Evolutionary conservation across 2,113 vertebrate genomes (phyloP), one percentile per base, ranked within the genome.

Genomic region (Oriolus oriolus): DNA sequence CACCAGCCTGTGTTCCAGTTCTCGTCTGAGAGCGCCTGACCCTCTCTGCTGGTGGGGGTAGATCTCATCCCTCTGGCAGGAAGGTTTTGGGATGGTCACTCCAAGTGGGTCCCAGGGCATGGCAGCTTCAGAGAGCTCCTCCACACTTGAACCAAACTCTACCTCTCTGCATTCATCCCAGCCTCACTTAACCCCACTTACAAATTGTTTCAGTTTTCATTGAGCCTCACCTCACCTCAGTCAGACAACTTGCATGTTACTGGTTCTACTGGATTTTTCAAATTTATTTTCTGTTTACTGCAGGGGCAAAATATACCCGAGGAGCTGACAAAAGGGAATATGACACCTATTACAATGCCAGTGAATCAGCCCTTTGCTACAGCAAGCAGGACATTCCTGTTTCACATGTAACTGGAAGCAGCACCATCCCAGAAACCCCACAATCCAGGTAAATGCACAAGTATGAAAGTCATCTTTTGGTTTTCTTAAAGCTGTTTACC

Each of bases 311-410:
- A 84, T 80, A 88, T 13, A 89, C 83, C 89, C 6, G 3, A 93
- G 81, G 90, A 96, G 71, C n/a, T 91, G 73, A 87, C 95, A 89
- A 94, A 96, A 96, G 70, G 66, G 68, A 80, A 93, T 91, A 81
- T 94, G 91, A 97, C 81, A 93, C 57, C 59, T 95, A 74, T 79
- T 90, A 92, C 13, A 19, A 70, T 47, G 45, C 52, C 44, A 95
- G 4, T 95, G 94, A 96, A 93, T 91, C 93, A 96, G 76, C 45
- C 92, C 83, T 78, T 87, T 70, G 81, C 88, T 92, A 82, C 28
- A 85, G 47, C 60, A 86, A 96, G 80, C 74, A 92, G 90, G 94
- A 94, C 84, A 95, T 84, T 92, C 97, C 95, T 94, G 90, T 96
- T 96, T 81, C 82, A 77, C 75, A 47, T 2, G 61, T 69, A 69